These are phyloP conservation scores for Pungitius pungitius DNA, from an alignment of 2,113 vertebrate genomes.

Conservation along the genomic window DNA sequence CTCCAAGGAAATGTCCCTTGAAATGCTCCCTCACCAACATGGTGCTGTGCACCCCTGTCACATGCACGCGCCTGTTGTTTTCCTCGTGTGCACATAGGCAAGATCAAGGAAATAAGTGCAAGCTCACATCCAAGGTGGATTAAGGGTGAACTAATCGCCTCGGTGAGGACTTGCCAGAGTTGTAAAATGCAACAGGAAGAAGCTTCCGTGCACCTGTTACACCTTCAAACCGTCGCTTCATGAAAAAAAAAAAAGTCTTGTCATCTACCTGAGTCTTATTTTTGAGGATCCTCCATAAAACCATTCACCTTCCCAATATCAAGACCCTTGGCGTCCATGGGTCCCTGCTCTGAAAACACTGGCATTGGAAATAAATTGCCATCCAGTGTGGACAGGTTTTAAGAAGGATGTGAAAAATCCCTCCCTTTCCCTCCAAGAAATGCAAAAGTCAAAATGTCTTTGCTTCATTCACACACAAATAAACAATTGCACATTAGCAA, in stretches of 20 bases:
- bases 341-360: neutral
- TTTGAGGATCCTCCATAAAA: neutral
- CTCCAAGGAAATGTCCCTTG: neutral
- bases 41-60: neutral
- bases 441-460: conserved; percentile 8
- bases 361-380: neutral
- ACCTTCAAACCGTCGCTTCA: neutral
- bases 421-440: conserved; percentile 19
- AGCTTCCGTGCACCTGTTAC: neutral
- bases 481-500: conserved; percentile 19
- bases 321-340: too few relatives aligned
- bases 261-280: neutral
- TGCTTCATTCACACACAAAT: conserved; percentile 10
- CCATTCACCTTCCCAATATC: neutral
- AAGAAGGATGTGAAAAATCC: neutral
- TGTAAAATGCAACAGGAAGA: neutral
- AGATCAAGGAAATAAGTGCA: neutral
- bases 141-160: neutral
- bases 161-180: neutral
- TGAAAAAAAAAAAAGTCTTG: neutral
- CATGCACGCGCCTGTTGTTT: neutral
- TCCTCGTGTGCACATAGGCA: neutral
- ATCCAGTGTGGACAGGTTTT: neutral
- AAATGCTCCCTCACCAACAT: neutral
- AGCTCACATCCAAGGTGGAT: neutral